phyloP scores from a whole-genome alignment of 2,113 vertebrate species.

The Oriolus oriolus region DNA sequence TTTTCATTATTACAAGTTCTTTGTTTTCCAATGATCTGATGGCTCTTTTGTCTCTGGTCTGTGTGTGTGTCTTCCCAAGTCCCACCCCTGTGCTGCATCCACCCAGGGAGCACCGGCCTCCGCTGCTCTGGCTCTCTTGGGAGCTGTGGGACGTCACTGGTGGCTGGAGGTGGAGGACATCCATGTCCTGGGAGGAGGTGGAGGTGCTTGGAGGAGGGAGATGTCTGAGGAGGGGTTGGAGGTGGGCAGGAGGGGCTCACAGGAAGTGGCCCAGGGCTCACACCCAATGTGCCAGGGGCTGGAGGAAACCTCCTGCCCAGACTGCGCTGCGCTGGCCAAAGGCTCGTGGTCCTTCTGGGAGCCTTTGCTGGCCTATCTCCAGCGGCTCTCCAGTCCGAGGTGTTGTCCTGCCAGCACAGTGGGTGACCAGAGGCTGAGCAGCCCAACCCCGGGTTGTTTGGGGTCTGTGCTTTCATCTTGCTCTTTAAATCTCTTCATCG shows the following conservation, averaged over 20 bases:
- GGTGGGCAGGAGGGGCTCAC: neutral
- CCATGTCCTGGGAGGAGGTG: neutral
- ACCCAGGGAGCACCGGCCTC: accelerated
- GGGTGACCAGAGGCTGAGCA: neutral
- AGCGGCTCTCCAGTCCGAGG: neutral
- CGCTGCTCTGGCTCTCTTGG: neutral
- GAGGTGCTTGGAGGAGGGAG: neutral
- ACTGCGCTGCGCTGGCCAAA: accelerated
- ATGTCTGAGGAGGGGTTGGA: neutral
- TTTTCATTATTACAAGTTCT: slow-evolving; percentile 80
- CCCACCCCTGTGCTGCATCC: neutral
- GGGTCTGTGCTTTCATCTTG: neutral
- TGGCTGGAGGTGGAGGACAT: neutral
- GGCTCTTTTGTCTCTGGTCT: slow-evolving; percentile 66
- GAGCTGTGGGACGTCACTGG: neutral
- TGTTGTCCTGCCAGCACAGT: neutral
- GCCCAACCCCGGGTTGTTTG: neutral
- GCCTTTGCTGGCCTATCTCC: neutral
- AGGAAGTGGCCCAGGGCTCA: neutral
- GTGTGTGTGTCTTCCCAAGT: neutral
- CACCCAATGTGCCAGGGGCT: accelerated
- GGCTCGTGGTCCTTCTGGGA: neutral
- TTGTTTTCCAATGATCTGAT: slow-evolving; percentile 76
- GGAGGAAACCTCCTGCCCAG: neutral
- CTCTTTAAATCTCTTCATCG: slow-evolving; percentile 11